A percentile compares a stretch with the other conserved stretches of the same genome.
Evolutionary conservation across 2,797 vertebrate species (phyloP).

Genomic region (Betta splendens): DNA sequence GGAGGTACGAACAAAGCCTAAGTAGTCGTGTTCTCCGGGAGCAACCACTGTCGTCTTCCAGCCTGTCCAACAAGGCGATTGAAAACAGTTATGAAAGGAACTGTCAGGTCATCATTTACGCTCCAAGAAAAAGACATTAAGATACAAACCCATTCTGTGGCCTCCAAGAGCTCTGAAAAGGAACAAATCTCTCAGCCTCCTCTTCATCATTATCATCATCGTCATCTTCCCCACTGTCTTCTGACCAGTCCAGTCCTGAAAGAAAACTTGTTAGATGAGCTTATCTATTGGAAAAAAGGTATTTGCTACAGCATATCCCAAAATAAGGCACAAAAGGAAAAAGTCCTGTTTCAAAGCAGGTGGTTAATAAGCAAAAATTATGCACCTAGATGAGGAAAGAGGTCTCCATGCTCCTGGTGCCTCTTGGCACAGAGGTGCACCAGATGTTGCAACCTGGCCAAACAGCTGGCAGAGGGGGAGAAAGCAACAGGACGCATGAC

Average conservation of each 20-base stretch:
- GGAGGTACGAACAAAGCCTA: conserved; percentile 96
- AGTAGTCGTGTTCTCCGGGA: conserved; percentile 91
- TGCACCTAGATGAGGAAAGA: conserved; percentile 97
- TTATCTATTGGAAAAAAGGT: conserved; percentile 4
- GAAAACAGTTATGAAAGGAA: background rate
- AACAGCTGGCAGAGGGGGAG: conserved; percentile 89
- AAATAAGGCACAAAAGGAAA: background rate
- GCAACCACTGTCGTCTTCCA: conserved; percentile 82
- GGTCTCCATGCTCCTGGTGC: conserved; percentile 90
- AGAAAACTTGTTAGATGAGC: conserved; percentile 56
- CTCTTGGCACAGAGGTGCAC: conserved; percentile 94
- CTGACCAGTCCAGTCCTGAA: conserved; percentile 97
- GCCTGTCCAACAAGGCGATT: conserved; percentile 71
- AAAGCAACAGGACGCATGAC: conserved; percentile 92
- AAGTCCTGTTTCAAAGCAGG: background rate
- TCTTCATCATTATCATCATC: conserved; percentile 85
- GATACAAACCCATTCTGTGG: conserved; percentile 82
- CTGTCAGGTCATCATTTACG: background rate
- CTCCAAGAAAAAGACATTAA: background rate
- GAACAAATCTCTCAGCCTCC: conserved; percentile 85
- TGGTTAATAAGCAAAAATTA: conserved; percentile 33
- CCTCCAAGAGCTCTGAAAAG: conserved; percentile 89
- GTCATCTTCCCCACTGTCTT: conserved; percentile 92
- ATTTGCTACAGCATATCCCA: background rate
- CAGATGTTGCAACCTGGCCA: conserved; percentile 94